A percentile compares a stretch with the other conserved stretches of the same genome.
Conservation (phyloP, 2,113 vertebrate genomes). For the Globicephala melas region DNA sequence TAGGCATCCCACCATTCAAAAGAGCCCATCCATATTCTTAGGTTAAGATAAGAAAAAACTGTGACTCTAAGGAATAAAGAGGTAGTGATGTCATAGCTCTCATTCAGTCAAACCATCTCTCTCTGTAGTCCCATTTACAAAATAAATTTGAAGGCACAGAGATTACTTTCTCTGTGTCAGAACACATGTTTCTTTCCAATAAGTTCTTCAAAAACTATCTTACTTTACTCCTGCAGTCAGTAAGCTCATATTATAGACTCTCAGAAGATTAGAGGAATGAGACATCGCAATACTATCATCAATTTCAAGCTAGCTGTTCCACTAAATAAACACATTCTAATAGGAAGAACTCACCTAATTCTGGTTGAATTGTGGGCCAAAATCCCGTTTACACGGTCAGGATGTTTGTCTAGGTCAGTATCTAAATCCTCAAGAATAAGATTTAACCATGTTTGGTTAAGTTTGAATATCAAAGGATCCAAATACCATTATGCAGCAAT, state of each 20-base stretch:
- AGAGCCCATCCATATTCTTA: neutral
- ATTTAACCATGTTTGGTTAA: conserved; percentile 61
- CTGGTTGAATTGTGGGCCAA: neutral
- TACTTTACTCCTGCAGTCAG: neutral
- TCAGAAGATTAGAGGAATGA: neutral
- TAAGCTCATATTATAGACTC: neutral
- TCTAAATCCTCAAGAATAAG: conserved; percentile 56
- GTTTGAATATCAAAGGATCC: neutral
- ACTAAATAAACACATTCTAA: neutral
- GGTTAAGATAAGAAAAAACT: neutral
- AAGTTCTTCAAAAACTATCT: neutral
- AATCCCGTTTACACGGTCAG: neutral
- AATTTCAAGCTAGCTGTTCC: neutral
- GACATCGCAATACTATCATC: neutral
- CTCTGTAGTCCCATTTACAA: neutral
- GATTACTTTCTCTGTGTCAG: neutral
- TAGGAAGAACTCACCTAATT: neutral
- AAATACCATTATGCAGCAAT: conserved; percentile 18
- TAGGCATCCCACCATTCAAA: neutral
- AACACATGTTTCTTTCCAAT: neutral
- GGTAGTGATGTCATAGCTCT: neutral
- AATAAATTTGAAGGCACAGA: neutral
- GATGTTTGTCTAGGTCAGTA: conserved; percentile 15
- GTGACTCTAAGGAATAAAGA: neutral
- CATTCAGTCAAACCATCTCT: neutral